Evolutionary conservation across 2,888 invertebrate genomes (phyloP), one percentile per base, ranked within the genome.

Genomic region (Callimorpha dominula): DNA sequence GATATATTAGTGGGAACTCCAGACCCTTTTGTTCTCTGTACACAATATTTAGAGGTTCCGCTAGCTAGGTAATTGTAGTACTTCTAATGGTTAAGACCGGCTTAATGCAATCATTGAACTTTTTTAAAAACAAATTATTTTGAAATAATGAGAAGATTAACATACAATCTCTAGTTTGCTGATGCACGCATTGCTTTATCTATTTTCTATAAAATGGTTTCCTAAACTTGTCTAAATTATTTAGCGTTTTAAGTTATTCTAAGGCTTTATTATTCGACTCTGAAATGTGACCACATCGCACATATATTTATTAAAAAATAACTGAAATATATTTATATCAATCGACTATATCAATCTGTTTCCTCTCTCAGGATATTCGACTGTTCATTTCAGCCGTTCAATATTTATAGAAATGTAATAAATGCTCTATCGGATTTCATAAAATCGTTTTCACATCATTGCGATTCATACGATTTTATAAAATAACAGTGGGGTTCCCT

Each of bases 341-440:
- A 75, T 69, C 70, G 72, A 67, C 69, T 71, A 68, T 65, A 76
- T 71, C 76, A 77, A 77, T 76, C 76, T 76, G 75, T 75, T 76
- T 72, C 70, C 78, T 72, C 52, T 67, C 76, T 68, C 67, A 78
- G 75, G 72, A 76, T 77, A 76, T 77, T 77, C 75, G 70, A 69
- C 68, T 76, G 68, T 76, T 71, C 77, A 70, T 76, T 81, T 74
- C 73, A 75, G 67, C 76, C 80, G 85, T 78, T 84, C 72, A 80
- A 82, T 84, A 82, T 82, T 82, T 82, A 84, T 82, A 74, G 70
- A 78, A 75, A 75, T 72, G 76, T 82, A 84, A 82, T 84, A 82
- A 79, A 82, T 75, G 69, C 75, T 82, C 72, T 78, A 82, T 80
- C 73, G 74, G 76, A 82, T 79, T 78, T 70, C 72, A 78, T 80